Percentiles rank a stretch among this genome's conserved stretches.
phyloP scores from a whole-genome alignment of 1,140 invertebrate species.

The Megathymus violae region DNA sequence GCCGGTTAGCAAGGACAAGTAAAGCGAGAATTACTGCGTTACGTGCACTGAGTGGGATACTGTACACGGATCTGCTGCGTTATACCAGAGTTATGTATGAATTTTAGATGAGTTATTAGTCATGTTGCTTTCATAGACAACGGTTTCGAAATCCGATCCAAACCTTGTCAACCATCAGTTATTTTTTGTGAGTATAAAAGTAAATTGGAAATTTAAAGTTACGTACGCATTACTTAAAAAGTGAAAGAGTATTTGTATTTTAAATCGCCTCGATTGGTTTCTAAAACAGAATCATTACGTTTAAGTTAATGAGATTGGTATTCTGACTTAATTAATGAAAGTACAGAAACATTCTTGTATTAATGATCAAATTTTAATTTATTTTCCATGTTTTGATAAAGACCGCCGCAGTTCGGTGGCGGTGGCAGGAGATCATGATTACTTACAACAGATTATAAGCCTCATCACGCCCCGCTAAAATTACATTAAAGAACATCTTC shows the following conservation, averaged over 20 bases:
- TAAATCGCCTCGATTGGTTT: too few relatives aligned
- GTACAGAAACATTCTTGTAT: conserved; percentile 8
- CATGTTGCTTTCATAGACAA: neutral
- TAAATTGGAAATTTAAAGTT: too few relatives aligned
- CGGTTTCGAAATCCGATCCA: too few relatives aligned
- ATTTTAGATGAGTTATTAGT: conserved; percentile 5
- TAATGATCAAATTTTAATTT: conserved; percentile 31
- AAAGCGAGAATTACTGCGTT: conserved; percentile 37
- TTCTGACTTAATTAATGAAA: conserved; percentile 4
- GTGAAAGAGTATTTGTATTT: too few relatives aligned
- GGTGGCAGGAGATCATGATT: conserved; percentile 9
- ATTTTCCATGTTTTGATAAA: conserved; percentile 19
- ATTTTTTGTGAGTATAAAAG: too few relatives aligned
- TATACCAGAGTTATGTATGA: conserved; percentile 13
- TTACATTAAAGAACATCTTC: conserved; percentile 28
- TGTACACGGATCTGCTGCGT: conserved; percentile 17
- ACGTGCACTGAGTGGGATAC: conserved; percentile 31
- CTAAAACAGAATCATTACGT: too few relatives aligned
- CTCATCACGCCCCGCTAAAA: conserved; percentile 32
- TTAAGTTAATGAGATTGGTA: too few relatives aligned
- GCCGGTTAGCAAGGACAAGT: conserved; percentile 37
- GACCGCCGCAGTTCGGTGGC: neutral
- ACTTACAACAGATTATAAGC: conserved; percentile 30
- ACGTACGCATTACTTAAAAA: too few relatives aligned
- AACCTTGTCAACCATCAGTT: too few relatives aligned